Evolutionary conservation across 1,140 invertebrate species (phyloP), one percentile per base, ranked within the genome.

Genomic region (Leptinotarsa lineolata): DNA sequence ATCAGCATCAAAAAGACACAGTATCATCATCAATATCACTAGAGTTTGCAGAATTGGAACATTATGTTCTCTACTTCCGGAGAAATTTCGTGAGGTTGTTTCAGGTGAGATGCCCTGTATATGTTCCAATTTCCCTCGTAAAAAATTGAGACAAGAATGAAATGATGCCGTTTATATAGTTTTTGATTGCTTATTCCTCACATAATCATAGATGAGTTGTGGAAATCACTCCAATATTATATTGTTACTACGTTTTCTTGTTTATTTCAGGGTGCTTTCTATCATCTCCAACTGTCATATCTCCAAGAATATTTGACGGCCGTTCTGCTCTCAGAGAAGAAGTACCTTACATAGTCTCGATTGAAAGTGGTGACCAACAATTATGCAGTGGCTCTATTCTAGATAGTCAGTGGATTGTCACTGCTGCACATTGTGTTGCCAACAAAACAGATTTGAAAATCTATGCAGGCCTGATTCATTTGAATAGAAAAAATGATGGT

Each of bases 401-500:
- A 5, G 11, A 63, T 30, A 21, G 20, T 63, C 61, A 63, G 24
- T n/a, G 16, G 61, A 30, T 63, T 15, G 13, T 63, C 13, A 63
- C 61, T 2, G 61, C 61, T 18, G 61, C 61, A 16, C 61, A 63
- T 21, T 63, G 61, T 30, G 61, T 63, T 21, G 61, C 20, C 20
- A 63, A 63, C 61, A 4, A 63, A 30, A 63, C 58, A 21, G 4
- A 30, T 20, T 30, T 63, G 20, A 30, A 15, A 30, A 16, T 63
- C 6, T 20, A 15, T 15, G 61, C 61, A 12, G 61, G 61, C 21
- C 15, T 54, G 1, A 16, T 18, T 54, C n/a, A 54, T 54, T 18
- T 54, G 15, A 54, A 15, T 15, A 15, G 2, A 54, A 54, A 4
- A 54, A 18, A 54, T 4, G 48, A 54, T 54, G 15, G 15, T 18